Percentiles rank a stretch among this genome's conserved stretches.
Evolutionary conservation across 2,888 invertebrate species (phyloP).

Genomic region (Acronicta aceris): DNA sequence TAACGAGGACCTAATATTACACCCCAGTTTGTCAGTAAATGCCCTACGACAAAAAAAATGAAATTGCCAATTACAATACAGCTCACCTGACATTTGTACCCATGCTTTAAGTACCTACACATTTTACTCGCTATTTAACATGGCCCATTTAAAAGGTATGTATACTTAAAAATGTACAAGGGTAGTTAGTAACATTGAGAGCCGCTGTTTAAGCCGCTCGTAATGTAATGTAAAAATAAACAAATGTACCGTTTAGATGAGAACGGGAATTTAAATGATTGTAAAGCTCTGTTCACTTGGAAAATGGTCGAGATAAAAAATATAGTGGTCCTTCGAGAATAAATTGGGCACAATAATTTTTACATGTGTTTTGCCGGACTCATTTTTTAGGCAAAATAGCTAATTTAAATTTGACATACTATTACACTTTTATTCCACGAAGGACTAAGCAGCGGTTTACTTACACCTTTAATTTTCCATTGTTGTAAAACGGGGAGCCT

Average conservation of each 20-base stretch:
- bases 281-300: slow-evolving; percentile 35
- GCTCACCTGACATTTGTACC: too few species aligned
- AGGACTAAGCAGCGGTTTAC: not conserved
- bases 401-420: not conserved
- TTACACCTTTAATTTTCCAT: too few species aligned
- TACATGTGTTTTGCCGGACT: slow-evolving; percentile 21
- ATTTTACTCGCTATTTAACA: not conserved
- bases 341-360: slow-evolving; percentile 26
- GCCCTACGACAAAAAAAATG: too few species aligned
- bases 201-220: slow-evolving; percentile 30
- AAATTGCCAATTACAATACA: too few species aligned
- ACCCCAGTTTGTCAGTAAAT: too few species aligned
- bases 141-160: not conserved
- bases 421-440: not conserved
- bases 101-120: not conserved
- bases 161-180: slow-evolving; percentile 1
- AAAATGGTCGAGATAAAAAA: slow-evolving; percentile 40
- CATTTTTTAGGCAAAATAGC: not conserved
- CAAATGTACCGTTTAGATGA: slow-evolving; percentile 48
- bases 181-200: slow-evolving; percentile 30
- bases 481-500: too few species aligned
- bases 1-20: too few species aligned
- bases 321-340: slow-evolving; percentile 19
- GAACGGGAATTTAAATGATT: slow-evolving; percentile 45
- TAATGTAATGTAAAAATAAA: slow-evolving; percentile 51